Base-by-base conservation (phyloP, 1,140 invertebrate species). In the Zaprionus ornatus region DNA sequence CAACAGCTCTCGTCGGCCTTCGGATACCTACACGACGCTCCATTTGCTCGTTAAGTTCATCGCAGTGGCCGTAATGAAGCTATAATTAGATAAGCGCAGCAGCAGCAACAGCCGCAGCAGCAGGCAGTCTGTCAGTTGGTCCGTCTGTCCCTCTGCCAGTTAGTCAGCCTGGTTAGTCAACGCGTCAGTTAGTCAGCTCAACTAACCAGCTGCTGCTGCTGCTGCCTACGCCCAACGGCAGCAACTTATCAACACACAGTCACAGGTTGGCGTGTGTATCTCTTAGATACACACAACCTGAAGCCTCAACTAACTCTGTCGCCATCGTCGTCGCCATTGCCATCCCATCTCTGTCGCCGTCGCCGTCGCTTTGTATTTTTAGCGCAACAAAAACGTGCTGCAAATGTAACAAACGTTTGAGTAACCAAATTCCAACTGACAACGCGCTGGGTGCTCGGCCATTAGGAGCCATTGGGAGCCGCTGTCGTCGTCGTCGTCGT, bases 11-110 rank as follows among this genome's bases (percentile, higher is more conserved):
- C 23, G 35, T 71, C 37, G 59, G 40, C 65, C 73, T 75, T 54
- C 45, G 15, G n/a, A 52, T 77, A 65, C 62, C 68, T 63, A 59
- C 70, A 45, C 25, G 45, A 19, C 35, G 64, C 45, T 61, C 75
- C 72, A 63, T 80, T 74, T 67, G 64, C 62, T 77, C 74, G 69
- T 77, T 77, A 73, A 73, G 74, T 57, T 77, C 69, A 77, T 77
- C 74, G 62, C 74, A 60, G 66, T 80, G 64, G 54, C 65, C 48
- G 77, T 87, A 87, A 87, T 87, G 84, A 88, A 88, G 84, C 84
- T 87, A 87, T 87, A 88, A 87, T 87, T 87, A 87, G 84, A 87
- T 87, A 83, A 87, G 84, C 82, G 74, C 79, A 82, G 71, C 73
- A 72, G 50, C 79, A 67, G 62, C 57, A 62, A 60, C 45, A 75